Evolutionary conservation across 37 sponge, comb jelly and placozoan genomes (phyloP).

Genomic region (Amphimedon queenslandica): DNA sequence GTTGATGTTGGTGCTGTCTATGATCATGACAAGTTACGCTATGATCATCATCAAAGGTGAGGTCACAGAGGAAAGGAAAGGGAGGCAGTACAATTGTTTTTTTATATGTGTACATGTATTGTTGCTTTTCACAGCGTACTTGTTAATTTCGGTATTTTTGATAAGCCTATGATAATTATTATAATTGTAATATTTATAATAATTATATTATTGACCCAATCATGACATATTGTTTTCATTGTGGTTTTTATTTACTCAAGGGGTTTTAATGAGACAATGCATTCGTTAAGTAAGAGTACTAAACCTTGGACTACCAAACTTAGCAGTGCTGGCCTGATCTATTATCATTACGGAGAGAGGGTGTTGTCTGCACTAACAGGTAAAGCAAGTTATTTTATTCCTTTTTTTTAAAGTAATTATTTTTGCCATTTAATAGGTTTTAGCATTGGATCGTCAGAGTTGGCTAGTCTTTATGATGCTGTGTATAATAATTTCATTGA

Average conservation of each 20-base stretch:
- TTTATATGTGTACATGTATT: too few relatives aligned
- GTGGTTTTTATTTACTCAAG: constrained; percentile 13
- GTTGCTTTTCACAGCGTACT: too few relatives aligned
- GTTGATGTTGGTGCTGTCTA: constrained; percentile 94
- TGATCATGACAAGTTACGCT: constrained; percentile 67
- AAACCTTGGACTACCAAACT: constrained; percentile 84
- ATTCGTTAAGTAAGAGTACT: constrained; percentile 52
- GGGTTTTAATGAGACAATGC: constrained; percentile 73
- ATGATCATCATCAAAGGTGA: constrained; percentile 95
- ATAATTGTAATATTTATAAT: not conserved
- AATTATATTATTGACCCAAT: not conserved
- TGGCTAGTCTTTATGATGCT: constrained; percentile 22
- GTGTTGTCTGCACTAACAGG: constrained; percentile 59
- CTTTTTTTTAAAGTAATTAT: not conserved
- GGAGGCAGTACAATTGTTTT: too few relatives aligned
- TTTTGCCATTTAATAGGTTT: too few relatives aligned
- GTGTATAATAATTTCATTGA: constrained; percentile 81
- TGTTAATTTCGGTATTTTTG: too few relatives aligned
- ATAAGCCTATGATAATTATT: not conserved
- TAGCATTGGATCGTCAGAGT: too few relatives aligned
- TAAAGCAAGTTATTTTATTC: not conserved
- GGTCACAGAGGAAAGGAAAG: not conserved
- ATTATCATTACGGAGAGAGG: constrained; percentile 80
- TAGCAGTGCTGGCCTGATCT: constrained; percentile 92
- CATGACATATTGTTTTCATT: not conserved